Evolutionary conservation across 2,113 vertebrate species (phyloP).

Genomic region (Jaculus jaculus): DNA sequence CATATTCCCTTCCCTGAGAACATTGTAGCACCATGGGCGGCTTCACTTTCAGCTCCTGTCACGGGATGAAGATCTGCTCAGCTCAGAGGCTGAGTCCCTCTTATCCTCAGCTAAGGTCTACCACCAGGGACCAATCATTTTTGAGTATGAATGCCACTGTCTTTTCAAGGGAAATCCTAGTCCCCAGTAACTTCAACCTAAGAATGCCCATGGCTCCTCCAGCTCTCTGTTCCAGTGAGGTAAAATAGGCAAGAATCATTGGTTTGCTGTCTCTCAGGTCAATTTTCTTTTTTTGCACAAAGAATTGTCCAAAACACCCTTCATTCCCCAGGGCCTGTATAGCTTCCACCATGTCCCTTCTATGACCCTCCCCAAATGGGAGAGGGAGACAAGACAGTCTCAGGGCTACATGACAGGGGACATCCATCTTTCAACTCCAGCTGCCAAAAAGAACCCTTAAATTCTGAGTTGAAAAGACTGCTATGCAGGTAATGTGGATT

Average conservation of each 20-base stretch:
- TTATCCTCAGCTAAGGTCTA: no score
- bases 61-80: neutral
- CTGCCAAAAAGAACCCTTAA: neutral
- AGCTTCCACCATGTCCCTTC: no score
- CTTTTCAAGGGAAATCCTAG: neutral
- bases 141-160: neutral
- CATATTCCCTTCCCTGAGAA: no score
- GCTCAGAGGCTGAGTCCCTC: neutral
- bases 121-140: neutral
- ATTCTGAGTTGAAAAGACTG: slow-evolving; percentile 27
- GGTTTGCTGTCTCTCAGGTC: neutral
- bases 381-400: neutral
- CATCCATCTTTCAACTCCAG: neutral
- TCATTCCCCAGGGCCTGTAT: neutral
- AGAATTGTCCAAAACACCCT: neutral
- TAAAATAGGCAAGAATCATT: no score
- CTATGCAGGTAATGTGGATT: slow-evolving; percentile 40
- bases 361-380: neutral
- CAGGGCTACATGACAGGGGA: neutral
- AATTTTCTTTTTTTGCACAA: neutral
- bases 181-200: neutral
- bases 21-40: neutral
- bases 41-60: neutral
- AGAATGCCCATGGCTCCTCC: neutral
- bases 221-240: neutral